Evolutionary conservation across 2,797 vertebrate species (phyloP), one percentile per base, ranked within the genome.

Genomic region (Alca torda): DNA sequence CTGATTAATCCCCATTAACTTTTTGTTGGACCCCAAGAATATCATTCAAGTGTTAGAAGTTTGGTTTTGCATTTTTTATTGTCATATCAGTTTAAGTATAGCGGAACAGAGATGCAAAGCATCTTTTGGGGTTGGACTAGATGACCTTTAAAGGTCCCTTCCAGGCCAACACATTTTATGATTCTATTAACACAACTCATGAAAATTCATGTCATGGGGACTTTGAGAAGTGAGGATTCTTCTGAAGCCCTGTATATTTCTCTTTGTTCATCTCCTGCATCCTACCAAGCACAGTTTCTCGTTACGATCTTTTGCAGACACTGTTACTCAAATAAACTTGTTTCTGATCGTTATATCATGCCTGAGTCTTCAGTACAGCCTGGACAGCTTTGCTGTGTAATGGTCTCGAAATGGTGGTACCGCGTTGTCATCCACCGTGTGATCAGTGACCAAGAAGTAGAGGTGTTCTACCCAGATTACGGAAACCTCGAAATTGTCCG

Each of bases 401-500:
- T 92, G 1, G 94, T 97, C 35, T 98, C 98, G 1, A 98, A 98
- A 70, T 99, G 99, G 99, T 99, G 99, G 98, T 99, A 99, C 95
- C 98, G 99, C 0, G 99, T 98, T 57, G 96, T 99, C 78, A 98
- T 99, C 96, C 99, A 99, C 87, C 97, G 87, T 64, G 80, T 99
- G 11, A 15, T 99, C 70, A 98, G 93, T 73, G 93, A 98, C 43
- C 96, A 97, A 35, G 97, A 98, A 69, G 99, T 99, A 5, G 98
- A 99, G 87, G 99, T 99, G 19, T 99, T 99, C 97, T 99, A 96
- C 10, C 98, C 98, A 5, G 99, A 99, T 96, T 99, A 98, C 11
- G 99, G 99, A 20, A 98, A 98, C 88, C 64, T 98, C 4, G 94
- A 94, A 4, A 74, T 94, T 45, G 98, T 99, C n/a, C 98, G 89